Base-by-base conservation (phyloP, 2,113 vertebrate species). In the Romanogobio albipinnatus region DNA sequence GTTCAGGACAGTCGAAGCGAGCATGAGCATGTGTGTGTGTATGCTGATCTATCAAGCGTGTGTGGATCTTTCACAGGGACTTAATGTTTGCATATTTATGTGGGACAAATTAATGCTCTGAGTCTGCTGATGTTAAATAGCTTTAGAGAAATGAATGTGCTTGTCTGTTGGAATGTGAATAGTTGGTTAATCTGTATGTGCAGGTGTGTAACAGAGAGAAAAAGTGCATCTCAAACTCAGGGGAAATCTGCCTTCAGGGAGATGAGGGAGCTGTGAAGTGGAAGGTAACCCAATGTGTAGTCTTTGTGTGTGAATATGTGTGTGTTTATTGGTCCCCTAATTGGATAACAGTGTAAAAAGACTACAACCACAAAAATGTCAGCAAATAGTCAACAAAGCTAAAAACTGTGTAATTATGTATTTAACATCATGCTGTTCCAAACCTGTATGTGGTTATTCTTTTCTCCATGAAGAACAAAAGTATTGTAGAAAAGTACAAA, bases 1-100 rank as follows among this genome's bases (percentile, higher is more conserved):
- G 73, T 76, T 76, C 58, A 51, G 71, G 82, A 84, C 82, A 76
- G 39, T 39, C n/a, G 8, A 19, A 5, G 70, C 13, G 24, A 45
- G 61, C 11, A 43, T 13, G 53, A 56, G 53, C 7, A 3, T 9
- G 3, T 36, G 66, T 70, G 26, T 24, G 14, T 49, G 70, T 61
- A n/a, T 47, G n/a, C 61, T 33, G 29, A 70, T 56, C 62, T 51
- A 81, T 33, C 26, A 51, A 51, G 70, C 19, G 29, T 68, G 79
- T 24, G 26, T 62, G 39, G 62, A 68, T 81, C 61, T n/a, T 71
- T 82, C 64, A 71, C 47, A 39, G 29, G 26, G 49, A 68, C 47
- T 53, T 24, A 13, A 70, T 39, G 33, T 49, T 82, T 71, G 64
- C 80, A 71, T 82, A 82, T 82, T 82, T 82, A 82, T 71, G 64